Percentiles rank a stretch among this genome's conserved stretches.
These are phyloP conservation scores for Cynopterus brachyotis DNA, from an alignment of 2,113 vertebrate species.

Conservation along the genomic window DNA sequence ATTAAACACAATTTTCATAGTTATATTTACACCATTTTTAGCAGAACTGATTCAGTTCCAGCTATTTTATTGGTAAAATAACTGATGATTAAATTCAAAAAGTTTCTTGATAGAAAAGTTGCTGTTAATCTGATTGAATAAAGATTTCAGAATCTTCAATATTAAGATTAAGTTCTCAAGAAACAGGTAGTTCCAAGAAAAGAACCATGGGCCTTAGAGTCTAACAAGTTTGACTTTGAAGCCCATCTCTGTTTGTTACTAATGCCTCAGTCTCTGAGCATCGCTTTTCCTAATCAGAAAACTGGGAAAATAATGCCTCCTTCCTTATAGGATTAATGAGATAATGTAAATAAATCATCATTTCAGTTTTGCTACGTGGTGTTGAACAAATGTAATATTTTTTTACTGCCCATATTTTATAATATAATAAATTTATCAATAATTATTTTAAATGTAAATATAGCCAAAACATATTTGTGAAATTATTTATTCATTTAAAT, in stretches of 20 bases:
- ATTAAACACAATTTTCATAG: not conserved
- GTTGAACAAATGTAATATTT: not conserved
- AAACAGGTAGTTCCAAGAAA: not conserved
- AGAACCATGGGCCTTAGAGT: not conserved
- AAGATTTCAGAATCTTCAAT: not conserved
- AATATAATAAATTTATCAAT: not conserved
- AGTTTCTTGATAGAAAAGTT: not conserved
- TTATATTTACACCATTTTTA: slow-evolving; percentile 14
- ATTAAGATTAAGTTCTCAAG: slow-evolving; percentile 16
- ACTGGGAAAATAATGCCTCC: not conserved
- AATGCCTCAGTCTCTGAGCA: not conserved
- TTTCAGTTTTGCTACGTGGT: not conserved
- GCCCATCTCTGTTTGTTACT: not conserved
- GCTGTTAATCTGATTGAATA: not conserved
- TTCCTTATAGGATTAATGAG: not conserved
- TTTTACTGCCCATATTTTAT: not conserved
- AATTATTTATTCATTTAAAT: slow-evolving; percentile 53
- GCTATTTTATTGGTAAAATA: not conserved
- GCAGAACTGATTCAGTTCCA: not conserved
- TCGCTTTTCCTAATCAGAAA: not conserved
- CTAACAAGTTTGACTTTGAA: not conserved
- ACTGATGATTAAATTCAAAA: not conserved
- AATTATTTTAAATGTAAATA: slow-evolving; percentile 11
- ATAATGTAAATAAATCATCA: not conserved
- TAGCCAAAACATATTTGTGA: not conserved